A percentile compares a stretch with the other conserved stretches of the same genome.
Conservation (phyloP, 2,888 invertebrate genomes). For the Polia nebulosa region DNA sequence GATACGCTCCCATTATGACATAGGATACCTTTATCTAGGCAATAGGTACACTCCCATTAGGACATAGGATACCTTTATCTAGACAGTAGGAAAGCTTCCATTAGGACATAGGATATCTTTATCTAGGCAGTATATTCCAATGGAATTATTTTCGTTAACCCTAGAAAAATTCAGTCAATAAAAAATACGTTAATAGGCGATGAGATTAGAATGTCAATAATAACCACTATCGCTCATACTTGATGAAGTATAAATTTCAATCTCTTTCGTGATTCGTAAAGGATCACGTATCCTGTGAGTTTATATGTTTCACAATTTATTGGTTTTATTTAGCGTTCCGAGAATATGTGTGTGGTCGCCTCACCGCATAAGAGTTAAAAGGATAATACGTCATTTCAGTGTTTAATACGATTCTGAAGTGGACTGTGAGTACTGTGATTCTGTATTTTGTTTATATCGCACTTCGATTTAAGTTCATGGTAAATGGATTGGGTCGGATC, state of each 20-base stretch:
- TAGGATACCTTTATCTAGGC: no score
- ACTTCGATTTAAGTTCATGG: background rate
- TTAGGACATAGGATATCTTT: no score
- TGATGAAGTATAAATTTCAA: conserved; percentile 11
- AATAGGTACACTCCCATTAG: no score
- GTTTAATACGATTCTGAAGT: conserved; percentile 29
- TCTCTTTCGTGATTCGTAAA: conserved; percentile 23
- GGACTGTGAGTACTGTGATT: conserved; percentile 11
- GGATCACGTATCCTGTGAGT: conserved; percentile 46
- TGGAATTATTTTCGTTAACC: no score
- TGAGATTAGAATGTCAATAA: background rate
- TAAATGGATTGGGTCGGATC: background rate
- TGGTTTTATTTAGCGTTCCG: conserved; percentile 52
- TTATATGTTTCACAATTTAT: conserved; percentile 46
- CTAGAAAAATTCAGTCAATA: no score
- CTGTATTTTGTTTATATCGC: background rate
- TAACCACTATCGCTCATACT: background rate
- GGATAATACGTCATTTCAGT: conserved; percentile 26
- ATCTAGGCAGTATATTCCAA: no score
- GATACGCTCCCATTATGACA: no score
- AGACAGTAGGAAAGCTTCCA: no score
- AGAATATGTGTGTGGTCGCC: conserved; percentile 52
- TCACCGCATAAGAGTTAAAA: conserved; percentile 27
- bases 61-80: no score
- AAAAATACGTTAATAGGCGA: background rate